Percentiles rank a stretch among this genome's conserved stretches.
phyloP scores from a whole-genome alignment of 2,888 invertebrate genomes.

The Netelia inedita region DNA sequence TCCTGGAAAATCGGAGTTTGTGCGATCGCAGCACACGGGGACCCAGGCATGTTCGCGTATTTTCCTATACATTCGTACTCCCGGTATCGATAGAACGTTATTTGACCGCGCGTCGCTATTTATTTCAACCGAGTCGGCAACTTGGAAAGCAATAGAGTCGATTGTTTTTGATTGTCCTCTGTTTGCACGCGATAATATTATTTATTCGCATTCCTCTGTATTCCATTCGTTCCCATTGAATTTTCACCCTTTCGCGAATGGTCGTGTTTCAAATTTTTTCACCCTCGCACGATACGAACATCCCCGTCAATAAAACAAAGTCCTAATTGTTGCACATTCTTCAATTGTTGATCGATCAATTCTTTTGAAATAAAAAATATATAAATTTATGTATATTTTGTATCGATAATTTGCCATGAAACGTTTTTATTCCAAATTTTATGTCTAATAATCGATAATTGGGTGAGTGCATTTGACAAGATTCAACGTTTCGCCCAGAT shows the following conservation, averaged over 20 bases:
- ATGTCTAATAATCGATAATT: slow-evolving; percentile 45
- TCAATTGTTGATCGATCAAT: neutral
- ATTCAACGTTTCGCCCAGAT: slow-evolving; percentile 23
- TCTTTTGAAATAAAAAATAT: neutral
- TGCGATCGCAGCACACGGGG: slow-evolving; percentile 12
- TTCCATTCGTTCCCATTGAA: slow-evolving; percentile 5
- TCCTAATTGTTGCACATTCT: neutral
- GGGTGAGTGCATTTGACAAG: slow-evolving; percentile 32
- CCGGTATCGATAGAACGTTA: slow-evolving; percentile 40
- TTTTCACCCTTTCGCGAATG: neutral
- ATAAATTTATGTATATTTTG: neutral
- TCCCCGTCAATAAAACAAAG: no score
- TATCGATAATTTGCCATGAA: neutral
- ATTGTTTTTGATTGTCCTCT: slow-evolving; percentile 14
- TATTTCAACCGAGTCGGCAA: slow-evolving; percentile 39
- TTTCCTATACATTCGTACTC: slow-evolving; percentile 9
- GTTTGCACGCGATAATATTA: slow-evolving; percentile 38
- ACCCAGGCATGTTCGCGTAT: slow-evolving; percentile 29
- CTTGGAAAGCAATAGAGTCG: slow-evolving; percentile 23
- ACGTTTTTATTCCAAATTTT: neutral
- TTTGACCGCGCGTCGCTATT: slow-evolving; percentile 39
- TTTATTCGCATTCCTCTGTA: slow-evolving; percentile 10
- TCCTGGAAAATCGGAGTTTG: slow-evolving; percentile 55
- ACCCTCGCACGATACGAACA: neutral
- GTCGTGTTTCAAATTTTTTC: neutral